These are phyloP conservation scores for Drosophila takahashii DNA, from an alignment of 1,140 invertebrate genomes.

Conservation along the genomic window DNA sequence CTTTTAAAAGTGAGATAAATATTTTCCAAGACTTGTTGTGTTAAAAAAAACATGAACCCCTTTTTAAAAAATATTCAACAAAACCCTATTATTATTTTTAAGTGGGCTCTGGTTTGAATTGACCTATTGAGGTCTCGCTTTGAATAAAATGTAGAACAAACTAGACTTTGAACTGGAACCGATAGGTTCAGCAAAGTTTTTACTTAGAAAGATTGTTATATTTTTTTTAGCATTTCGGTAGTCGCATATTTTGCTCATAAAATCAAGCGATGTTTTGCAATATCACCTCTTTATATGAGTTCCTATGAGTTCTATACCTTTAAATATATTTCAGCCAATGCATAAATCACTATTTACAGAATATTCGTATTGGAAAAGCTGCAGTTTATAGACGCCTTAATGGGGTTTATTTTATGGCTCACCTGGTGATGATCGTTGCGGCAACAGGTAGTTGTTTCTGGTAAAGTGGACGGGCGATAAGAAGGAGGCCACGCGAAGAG, in stretches of 20 bases:
- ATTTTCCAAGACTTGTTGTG: no score
- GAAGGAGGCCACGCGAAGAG: constrained; percentile 30
- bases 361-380: neutral
- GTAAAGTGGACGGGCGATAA: constrained; percentile 26
- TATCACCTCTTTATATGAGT: no score
- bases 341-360: neutral
- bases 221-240: no score
- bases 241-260: no score
- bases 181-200: no score
- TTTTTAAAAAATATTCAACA: no score
- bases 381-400: neutral
- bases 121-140: no score
- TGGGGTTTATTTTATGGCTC: constrained; percentile 15
- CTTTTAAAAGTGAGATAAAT: neutral
- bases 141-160: neutral
- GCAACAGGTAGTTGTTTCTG: constrained; percentile 32
- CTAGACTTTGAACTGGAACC: neutral
- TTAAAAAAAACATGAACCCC: no score
- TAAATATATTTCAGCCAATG: neutral
- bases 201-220: no score
- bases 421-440: constrained; percentile 21
- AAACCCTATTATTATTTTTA: no score
- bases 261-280: no score
- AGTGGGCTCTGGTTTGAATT: neutral
- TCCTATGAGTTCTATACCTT: no score